phyloP scores from a whole-genome alignment of 37 sponge, comb jelly and placozoan genomes.

The Axinella damicornis region DNA sequence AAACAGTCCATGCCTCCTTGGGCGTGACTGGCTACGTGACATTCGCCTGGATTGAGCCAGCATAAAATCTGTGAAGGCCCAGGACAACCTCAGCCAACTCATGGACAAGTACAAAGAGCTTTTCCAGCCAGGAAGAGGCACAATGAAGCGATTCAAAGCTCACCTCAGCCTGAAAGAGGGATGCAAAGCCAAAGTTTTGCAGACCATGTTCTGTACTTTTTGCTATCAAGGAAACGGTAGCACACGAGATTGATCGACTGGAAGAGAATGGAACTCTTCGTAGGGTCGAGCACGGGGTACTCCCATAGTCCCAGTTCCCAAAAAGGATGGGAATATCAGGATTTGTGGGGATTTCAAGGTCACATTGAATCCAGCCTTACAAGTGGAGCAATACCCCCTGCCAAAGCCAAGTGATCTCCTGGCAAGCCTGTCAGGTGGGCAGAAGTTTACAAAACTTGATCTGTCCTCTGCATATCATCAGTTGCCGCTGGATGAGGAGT shows the following conservation, averaged over 20 bases:
- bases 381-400: slow-evolving; percentile 37
- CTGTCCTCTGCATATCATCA: slow-evolving; percentile 6
- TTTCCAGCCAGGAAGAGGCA: slow-evolving; percentile 6
- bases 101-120: slow-evolving; percentile 12
- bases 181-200: not conserved
- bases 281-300: slow-evolving; percentile 41
- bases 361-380: slow-evolving; percentile 21
- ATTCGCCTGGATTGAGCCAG: slow-evolving; percentile 14
- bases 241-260: not conserved
- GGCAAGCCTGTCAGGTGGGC: slow-evolving; percentile 12
- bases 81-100: not conserved
- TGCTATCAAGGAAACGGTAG: not conserved
- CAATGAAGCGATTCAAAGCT: not conserved
- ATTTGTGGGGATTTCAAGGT: slow-evolving; percentile 59
- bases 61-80: not conserved
- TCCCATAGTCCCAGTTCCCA: slow-evolving; percentile 51
- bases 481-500: not conserved
- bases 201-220: slow-evolving; percentile 4
- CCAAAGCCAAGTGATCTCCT: slow-evolving; percentile 25
- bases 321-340: slow-evolving; percentile 30
- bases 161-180: not conserved
- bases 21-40: slow-evolving; percentile 23
- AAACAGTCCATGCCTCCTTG: slow-evolving; percentile 13
- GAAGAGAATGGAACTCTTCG: slow-evolving; percentile 21
- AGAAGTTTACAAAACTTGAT: slow-evolving; percentile 44